phyloP scores from a whole-genome alignment of 2,797 vertebrate species.

The Sphaeramia orbicularis region DNA sequence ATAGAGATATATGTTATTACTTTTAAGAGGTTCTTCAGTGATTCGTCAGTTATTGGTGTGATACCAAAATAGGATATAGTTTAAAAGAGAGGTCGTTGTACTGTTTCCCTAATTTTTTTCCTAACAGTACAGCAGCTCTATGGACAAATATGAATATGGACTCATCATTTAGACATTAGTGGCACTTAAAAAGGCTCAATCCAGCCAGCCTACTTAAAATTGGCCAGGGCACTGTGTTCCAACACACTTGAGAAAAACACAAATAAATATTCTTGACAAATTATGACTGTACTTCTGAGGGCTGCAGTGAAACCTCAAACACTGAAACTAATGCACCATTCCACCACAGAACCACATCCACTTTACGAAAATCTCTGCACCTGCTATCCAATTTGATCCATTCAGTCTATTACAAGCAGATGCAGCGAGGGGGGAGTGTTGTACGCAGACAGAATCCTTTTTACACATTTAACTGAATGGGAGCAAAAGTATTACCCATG shows the following conservation, averaged over 20 bases:
- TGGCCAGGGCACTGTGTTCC: slow-evolving; percentile 41
- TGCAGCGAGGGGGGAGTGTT: not conserved
- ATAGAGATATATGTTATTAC: too few relatives aligned
- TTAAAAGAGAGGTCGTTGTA: too few relatives aligned
- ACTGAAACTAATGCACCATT: slow-evolving; percentile 21
- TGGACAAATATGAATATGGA: slow-evolving; percentile 24
- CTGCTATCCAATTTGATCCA: slow-evolving; percentile 32
- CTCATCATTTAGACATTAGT: slow-evolving; percentile 10
- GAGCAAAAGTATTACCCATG: slow-evolving; percentile 5
- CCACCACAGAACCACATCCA: slow-evolving; percentile 9
- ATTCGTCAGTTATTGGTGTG: too few relatives aligned
- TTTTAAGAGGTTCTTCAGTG: too few relatives aligned
- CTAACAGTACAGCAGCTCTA: slow-evolving; percentile 7
- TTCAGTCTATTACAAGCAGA: slow-evolving; percentile 10
- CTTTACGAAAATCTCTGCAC: slow-evolving; percentile 37
- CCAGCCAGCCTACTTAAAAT: not conserved
- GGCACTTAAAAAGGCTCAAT: slow-evolving; percentile 27
- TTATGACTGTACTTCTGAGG: slow-evolving; percentile 39
- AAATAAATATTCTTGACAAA: slow-evolving; percentile 41
- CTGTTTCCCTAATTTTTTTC: not conserved
- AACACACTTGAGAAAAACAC: slow-evolving; percentile 37
- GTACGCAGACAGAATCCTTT: not conserved
- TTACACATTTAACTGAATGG: slow-evolving; percentile 3
- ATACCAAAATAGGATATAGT: too few relatives aligned
- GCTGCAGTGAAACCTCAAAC: slow-evolving; percentile 7